Evolutionary conservation across 2,113 vertebrate genomes (phyloP).

Genomic region (Procavia capensis): DNA sequence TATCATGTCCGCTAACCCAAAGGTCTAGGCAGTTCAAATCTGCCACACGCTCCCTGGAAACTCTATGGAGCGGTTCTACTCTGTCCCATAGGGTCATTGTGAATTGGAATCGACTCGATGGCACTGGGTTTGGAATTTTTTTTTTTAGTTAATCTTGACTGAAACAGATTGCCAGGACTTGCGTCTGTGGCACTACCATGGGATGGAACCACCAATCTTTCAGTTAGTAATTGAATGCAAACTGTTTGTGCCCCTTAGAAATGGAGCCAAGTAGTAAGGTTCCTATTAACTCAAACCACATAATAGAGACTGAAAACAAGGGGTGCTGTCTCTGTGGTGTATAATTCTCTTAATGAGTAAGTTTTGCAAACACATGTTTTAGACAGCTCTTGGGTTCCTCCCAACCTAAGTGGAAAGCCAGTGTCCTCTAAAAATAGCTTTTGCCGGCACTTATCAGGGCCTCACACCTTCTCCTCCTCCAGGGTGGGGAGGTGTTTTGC

Average conservation of each 20-base stretch:
- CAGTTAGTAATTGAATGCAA: background rate
- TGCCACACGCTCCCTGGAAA: no score
- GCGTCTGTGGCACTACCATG: background rate
- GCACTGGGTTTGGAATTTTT: no score
- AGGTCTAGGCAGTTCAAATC: no score
- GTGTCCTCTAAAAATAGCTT: constrained; percentile 75
- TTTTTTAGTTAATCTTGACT: background rate
- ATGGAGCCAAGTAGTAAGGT: background rate
- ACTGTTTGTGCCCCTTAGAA: background rate
- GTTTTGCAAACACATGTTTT: background rate
- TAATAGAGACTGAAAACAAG: background rate
- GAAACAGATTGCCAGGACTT: background rate
- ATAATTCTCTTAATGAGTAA: background rate
- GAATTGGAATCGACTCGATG: no score
- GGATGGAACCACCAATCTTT: background rate
- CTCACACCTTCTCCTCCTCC: constrained; percentile 67
- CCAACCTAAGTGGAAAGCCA: constrained; percentile 47
- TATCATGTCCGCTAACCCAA: no score
- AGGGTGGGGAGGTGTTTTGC: background rate
- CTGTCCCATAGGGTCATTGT: no score
- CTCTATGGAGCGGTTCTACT: no score
- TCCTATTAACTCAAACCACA: background rate
- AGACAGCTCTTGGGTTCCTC: background rate
- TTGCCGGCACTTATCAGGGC: constrained; percentile 73
- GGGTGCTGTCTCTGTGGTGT: background rate